Evolutionary conservation across 2,797 vertebrate species (phyloP).

Genomic region (Argyrosomus regius): DNA sequence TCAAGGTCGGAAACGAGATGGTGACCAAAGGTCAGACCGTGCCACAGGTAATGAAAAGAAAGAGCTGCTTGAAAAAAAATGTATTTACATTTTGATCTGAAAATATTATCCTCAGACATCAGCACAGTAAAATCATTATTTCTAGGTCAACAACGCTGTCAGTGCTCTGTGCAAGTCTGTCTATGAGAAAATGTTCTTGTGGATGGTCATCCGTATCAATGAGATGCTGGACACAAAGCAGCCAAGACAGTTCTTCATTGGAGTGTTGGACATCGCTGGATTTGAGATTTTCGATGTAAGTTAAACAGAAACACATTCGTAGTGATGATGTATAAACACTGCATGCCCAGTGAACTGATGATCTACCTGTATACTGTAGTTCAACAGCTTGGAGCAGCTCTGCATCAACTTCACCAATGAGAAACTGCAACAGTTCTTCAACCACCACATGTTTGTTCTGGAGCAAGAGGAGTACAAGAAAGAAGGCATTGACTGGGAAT

Average conservation of each 20-base stretch:
- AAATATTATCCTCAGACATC: background rate
- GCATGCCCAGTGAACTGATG: no score
- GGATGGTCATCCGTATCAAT: conserved; percentile 84
- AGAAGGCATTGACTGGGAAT: conserved; percentile 82
- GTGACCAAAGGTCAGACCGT: conserved; percentile 90
- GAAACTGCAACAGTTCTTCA: conserved; percentile 87
- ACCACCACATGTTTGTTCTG: conserved; percentile 87
- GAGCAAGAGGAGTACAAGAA: conserved; percentile 88
- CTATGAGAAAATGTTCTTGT: conserved; percentile 91
- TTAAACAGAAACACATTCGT: no score
- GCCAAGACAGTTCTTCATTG: no score
- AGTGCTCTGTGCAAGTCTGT: conserved; percentile 88
- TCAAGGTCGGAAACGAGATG: conserved; percentile 89
- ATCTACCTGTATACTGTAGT: conserved; percentile 41
- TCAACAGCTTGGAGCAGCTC: conserved; percentile 81
- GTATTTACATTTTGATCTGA: background rate
- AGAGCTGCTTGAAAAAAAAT: background rate
- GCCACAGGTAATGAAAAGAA: conserved; percentile 81
- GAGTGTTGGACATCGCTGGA: no score
- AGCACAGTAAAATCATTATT: no score
- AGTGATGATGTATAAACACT: no score
- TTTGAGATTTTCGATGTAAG: no score
- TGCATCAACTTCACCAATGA: conserved; percentile 88
- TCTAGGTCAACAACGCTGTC: conserved; percentile 87
- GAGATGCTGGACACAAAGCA: no score